phyloP scores from a whole-genome alignment of 2,113 vertebrate genomes.

The Osmerus mordax region DNA sequence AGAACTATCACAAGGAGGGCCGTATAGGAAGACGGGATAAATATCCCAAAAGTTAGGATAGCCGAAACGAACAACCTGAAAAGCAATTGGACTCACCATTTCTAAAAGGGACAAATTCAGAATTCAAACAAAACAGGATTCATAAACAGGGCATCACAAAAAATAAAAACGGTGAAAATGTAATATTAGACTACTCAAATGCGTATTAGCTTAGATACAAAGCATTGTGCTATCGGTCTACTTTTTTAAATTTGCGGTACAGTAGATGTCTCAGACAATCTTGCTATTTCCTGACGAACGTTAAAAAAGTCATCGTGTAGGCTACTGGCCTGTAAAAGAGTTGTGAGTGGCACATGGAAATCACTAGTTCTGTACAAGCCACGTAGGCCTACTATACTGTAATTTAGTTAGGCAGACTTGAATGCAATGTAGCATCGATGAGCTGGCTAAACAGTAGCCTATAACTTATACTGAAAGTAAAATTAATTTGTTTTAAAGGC shows the following conservation, averaged over 20 bases:
- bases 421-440: constrained; percentile 44
- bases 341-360: constrained; percentile 71
- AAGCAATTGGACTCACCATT: constrained; percentile 24
- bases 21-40: constrained; percentile 19
- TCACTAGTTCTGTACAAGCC: constrained; percentile 73
- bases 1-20: no score
- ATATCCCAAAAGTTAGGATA: no score
- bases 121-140: constrained; percentile 19
- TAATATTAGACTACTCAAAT: background rate
- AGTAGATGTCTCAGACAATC: background rate
- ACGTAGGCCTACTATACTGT: constrained; percentile 48
- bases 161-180: background rate
- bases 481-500: constrained; percentile 73
- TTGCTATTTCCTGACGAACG: constrained; percentile 42
- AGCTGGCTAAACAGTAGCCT: constrained; percentile 47
- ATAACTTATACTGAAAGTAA: constrained; percentile 1
- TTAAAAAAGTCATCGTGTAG: constrained; percentile 61
- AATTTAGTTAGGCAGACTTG: constrained; percentile 48
- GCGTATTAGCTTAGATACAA: constrained; percentile 36
- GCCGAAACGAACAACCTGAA: constrained; percentile 42
- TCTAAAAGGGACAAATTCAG: constrained; percentile 10
- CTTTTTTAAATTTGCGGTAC: background rate
- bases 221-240: constrained; percentile 45
- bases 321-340: constrained; percentile 59
- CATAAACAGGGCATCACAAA: constrained; percentile 12